Conservation (phyloP, 2,113 vertebrate species). For the Scalopus aquaticus region DNA sequence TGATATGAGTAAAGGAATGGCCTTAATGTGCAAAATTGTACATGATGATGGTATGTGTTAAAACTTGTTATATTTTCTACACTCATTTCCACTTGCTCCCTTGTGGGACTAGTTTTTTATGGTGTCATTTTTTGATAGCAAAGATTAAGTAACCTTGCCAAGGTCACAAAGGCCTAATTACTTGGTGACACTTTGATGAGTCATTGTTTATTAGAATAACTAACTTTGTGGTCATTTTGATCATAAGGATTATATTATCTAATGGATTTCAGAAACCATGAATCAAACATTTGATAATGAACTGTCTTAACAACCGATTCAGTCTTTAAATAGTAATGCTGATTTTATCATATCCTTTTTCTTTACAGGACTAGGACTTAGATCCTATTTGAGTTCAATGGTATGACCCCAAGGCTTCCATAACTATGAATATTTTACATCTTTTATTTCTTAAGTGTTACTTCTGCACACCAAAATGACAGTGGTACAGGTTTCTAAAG, state of each 20-base stretch:
- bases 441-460: slow-evolving; percentile 5
- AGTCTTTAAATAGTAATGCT: not conserved
- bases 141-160: not conserved
- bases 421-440: not conserved
- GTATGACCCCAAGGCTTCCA: not conserved
- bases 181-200: not conserved
- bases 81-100: not conserved
- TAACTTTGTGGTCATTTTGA: not conserved
- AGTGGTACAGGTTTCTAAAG: not conserved
- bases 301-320: not conserved
- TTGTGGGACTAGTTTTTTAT: not conserved
- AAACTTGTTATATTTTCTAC: not conserved
- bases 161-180: not conserved
- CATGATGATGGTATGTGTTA: not conserved
- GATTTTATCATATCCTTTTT: not conserved
- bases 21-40: not conserved
- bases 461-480: not conserved
- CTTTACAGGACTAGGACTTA: not conserved
- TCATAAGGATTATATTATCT: not conserved
- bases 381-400: not conserved
- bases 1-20: not conserved
- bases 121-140: not conserved
- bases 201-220: not conserved
- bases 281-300: not conserved
- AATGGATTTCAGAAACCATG: not conserved